These are phyloP conservation scores for Pseudopipra pipra DNA, from an alignment of 2,113 vertebrate species.

Conservation along the genomic window DNA sequence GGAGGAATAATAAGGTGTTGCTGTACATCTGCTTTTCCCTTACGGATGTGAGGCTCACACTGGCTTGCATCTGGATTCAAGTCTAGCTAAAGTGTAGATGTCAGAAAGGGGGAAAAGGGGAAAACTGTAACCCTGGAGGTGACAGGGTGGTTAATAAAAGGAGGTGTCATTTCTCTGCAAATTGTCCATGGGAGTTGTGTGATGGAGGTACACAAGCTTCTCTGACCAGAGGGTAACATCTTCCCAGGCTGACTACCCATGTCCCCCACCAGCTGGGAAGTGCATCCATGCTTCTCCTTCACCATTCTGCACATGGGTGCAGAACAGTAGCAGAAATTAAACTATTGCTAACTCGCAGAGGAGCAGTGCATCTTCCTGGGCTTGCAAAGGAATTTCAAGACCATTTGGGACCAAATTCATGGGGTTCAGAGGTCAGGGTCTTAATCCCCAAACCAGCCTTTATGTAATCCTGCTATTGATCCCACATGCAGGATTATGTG, in stretches of 20 bases:
- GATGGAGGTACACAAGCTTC: background rate
- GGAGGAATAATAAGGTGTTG: conserved; percentile 13
- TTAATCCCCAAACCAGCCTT: background rate
- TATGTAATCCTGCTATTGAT: background rate
- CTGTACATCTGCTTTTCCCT: background rate
- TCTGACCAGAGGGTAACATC: background rate
- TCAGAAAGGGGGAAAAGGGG: background rate
- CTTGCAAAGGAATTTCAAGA: background rate
- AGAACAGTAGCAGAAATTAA: background rate
- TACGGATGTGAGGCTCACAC: background rate
- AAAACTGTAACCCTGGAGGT: background rate
- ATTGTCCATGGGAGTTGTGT: fast-evolving
- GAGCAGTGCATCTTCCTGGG: background rate
- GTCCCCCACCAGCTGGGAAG: background rate
- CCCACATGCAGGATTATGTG: background rate
- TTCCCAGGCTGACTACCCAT: background rate
- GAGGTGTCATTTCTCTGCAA: background rate
- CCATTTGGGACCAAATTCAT: background rate
- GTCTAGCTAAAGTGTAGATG: background rate
- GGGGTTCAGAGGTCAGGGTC: background rate
- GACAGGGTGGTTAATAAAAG: background rate
- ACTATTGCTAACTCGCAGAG: background rate
- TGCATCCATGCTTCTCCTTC: fast-evolving
- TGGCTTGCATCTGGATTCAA: background rate
- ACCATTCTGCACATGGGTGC: fast-evolving